Evolutionary conservation across 2,113 vertebrate species (phyloP), one percentile per base, ranked within the genome.

Genomic region (Xiphorhynchus elegans): DNA sequence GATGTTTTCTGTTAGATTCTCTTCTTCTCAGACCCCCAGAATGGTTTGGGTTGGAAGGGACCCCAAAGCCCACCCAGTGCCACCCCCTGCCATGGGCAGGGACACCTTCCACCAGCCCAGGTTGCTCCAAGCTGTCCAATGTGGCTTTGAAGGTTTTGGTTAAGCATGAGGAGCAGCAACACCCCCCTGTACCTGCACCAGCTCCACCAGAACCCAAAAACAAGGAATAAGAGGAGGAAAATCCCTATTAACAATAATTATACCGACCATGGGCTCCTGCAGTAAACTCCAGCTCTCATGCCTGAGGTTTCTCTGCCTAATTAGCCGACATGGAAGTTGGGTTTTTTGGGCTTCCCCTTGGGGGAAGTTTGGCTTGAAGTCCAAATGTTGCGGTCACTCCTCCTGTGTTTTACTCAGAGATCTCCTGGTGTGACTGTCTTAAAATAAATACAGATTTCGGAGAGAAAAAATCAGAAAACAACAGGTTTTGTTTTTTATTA

Each of bases 301-400:
- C 78, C 75, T 94, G 94, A 94, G 94, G 85, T 91, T 91, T 87
- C 70, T 72, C 82, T 94, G 58, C 46, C 75, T 93, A 87, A 94
- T 97, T 94, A 90, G 62, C 58, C 62, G 60, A 82, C 23, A 56
- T 83, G 82, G 53, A 93, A 87, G 64, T 82, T 63, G 68, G 55
- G 28, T 39, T 91, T 96, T 92, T 80, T 2, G 2, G 25, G 17
- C 62, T 82, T 85, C 23, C 44, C 78, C 53, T 76, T 53, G 58
- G 37, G 93, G 73, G 17, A 90, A 79, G 33, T 53, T 94, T 89
- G 84, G 66, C 75, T 94, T 94, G 50, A 64, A 85, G 19, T 76
- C 74, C 58, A 79, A 72, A 87, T 44, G 37, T 52, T 95, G 95
- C 91, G 96, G 93, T 91, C 92, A 94, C 44, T 84, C 66, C 72